A percentile compares a stretch with the other conserved stretches of the same genome.
phyloP scores from a whole-genome alignment of 2,888 invertebrate genomes.

The Thumatha senex region DNA sequence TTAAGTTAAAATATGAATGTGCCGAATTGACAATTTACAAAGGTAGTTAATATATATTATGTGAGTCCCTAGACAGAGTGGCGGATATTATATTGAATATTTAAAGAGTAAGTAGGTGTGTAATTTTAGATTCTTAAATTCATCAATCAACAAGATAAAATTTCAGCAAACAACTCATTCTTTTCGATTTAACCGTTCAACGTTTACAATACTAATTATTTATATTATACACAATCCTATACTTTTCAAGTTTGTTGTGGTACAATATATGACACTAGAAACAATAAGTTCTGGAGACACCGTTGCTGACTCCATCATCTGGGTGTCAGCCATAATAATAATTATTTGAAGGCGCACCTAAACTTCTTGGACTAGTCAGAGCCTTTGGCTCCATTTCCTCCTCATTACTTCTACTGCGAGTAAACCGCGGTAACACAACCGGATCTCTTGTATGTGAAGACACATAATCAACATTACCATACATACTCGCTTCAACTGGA shows the following conservation, averaged over 20 bases:
- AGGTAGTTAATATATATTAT: conserved; percentile 22
- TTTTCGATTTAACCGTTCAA: conserved; percentile 20
- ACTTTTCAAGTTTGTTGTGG: conserved; percentile 20
- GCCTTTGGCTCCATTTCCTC: conserved; percentile 54
- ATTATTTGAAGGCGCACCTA: conserved; percentile 67
- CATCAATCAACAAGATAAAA: conserved; percentile 25
- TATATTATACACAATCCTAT: conserved; percentile 31
- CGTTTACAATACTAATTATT: conserved; percentile 18
- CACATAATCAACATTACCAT: conserved; percentile 68
- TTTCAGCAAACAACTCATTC: conserved; percentile 18
- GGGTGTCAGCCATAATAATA: conserved; percentile 73
- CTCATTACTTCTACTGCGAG: conserved; percentile 56
- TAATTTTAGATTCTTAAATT: conserved; percentile 28
- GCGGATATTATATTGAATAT: conserved; percentile 22
- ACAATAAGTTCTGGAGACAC: conserved; percentile 59
- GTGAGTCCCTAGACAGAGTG: conserved; percentile 36
- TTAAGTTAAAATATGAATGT: conserved; percentile 34
- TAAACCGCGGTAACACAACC: conserved; percentile 45
- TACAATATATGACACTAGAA: conserved; percentile 40
- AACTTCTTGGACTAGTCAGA: conserved; percentile 71
- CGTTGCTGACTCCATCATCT: conserved; percentile 40
- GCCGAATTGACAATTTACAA: conserved; percentile 37
- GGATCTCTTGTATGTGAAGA: conserved; percentile 56
- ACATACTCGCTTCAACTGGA: conserved; percentile 67
- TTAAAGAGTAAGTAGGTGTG: conserved; percentile 22